Conservation (phyloP, 2,888 invertebrate genomes). For the Anoplius nigerrimus region DNA sequence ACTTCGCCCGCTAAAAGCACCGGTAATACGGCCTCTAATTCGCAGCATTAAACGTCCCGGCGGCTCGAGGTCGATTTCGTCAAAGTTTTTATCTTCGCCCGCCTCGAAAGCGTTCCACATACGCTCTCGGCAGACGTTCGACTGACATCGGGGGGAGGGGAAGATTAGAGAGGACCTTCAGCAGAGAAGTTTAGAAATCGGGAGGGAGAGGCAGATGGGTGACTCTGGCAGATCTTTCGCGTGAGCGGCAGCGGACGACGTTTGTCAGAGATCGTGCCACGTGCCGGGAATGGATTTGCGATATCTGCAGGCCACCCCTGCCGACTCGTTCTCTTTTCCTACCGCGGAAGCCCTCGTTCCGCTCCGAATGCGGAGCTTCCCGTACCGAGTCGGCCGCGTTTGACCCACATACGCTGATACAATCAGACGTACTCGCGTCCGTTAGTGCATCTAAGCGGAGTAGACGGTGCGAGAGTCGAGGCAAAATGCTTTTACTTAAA, state of each 20-base stretch:
- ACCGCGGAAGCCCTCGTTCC: constrained; percentile 49
- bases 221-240: background rate
- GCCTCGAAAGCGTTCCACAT: too few species aligned
- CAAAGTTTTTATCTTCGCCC: too few species aligned
- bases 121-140: too few species aligned
- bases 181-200: background rate
- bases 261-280: constrained; percentile 45
- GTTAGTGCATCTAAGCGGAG: constrained; percentile 22
- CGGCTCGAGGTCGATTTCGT: too few species aligned
- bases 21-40: too few species aligned
- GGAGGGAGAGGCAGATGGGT: constrained; percentile 15
- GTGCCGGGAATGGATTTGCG: constrained; percentile 55
- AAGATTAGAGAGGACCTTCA: background rate
- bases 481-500: constrained; percentile 8
- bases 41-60: too few species aligned
- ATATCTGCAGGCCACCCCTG: constrained; percentile 41
- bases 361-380: constrained; percentile 56
- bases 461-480: too few species aligned
- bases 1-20: too few species aligned
- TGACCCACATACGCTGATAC: constrained; percentile 67
- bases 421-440: constrained; percentile 45
- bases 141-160: constrained; percentile 10
- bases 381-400: constrained; percentile 40
- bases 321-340: constrained; percentile 31
- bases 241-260: constrained; percentile 6